Percentiles rank a stretch among this genome's conserved stretches.
These are phyloP conservation scores for Arctia plantaginis DNA, from an alignment of 2,888 invertebrate species.

Conservation along the genomic window DNA sequence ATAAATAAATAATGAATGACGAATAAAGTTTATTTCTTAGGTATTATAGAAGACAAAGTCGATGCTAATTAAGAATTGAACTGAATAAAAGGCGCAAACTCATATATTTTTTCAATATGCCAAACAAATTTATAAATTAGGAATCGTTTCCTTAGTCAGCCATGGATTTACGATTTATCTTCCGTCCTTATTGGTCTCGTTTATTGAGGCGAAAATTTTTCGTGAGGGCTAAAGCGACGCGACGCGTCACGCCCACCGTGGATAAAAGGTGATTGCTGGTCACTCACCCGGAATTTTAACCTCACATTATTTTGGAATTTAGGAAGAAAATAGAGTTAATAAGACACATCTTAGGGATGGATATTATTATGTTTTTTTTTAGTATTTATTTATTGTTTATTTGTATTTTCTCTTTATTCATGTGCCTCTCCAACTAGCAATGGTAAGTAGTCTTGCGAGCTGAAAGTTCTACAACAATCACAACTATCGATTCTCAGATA, in stretches of 20 bases:
- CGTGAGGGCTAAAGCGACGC: background rate
- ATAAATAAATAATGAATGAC: background rate
- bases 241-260: background rate
- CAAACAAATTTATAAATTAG: constrained; percentile 10
- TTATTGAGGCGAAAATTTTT: constrained; percentile 11
- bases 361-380: too few relatives aligned
- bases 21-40: background rate
- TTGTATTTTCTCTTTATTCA: too few relatives aligned
- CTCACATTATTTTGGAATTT: background rate
- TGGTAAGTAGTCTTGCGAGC: too few relatives aligned
- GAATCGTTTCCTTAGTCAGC: constrained; percentile 6
- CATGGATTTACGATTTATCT: constrained; percentile 10
- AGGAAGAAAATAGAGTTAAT: background rate
- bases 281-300: background rate
- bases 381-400: too few relatives aligned
- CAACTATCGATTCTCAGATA: too few relatives aligned
- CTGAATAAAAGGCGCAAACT: background rate
- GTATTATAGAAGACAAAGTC: background rate
- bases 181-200: constrained; percentile 7
- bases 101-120: constrained; percentile 2
- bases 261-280: background rate
- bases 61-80: background rate
- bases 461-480: too few relatives aligned
- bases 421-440: too few relatives aligned
- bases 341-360: too few relatives aligned